Percentiles rank a stretch among this genome's conserved stretches.
These are phyloP conservation scores for Neomonachus schauinslandi DNA, from an alignment of 2,113 vertebrate genomes.

Conservation along the genomic window DNA sequence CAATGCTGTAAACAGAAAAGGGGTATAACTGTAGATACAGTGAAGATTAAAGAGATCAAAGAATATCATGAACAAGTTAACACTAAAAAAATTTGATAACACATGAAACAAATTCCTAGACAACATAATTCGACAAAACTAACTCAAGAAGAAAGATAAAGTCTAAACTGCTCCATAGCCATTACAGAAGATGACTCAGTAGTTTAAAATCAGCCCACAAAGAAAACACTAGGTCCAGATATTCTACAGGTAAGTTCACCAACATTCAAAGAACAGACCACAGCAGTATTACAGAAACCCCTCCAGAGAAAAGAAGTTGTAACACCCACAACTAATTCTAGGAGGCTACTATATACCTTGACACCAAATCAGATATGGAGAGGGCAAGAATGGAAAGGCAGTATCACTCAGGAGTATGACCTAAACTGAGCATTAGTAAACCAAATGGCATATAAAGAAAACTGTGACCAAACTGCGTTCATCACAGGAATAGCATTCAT, in stretches of 20 bases:
- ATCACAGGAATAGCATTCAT: neutral
- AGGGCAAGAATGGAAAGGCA: neutral
- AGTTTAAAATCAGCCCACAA: conserved; percentile 9
- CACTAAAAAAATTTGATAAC: neutral
- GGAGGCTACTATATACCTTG: neutral
- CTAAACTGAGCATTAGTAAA: neutral
- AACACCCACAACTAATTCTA: neutral
- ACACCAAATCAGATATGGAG: neutral
- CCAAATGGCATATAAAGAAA: neutral
- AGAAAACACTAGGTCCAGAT: neutral
- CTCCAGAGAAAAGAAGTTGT: neutral
- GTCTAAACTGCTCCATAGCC: neutral
- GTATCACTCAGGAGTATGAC: neutral
- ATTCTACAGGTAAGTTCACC: neutral
- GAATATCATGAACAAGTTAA: neutral
- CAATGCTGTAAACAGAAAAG: neutral
- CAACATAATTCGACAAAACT: conserved; percentile 14
- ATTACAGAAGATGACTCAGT: neutral
- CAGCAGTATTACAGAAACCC: neutral
- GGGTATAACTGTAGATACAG: neutral
- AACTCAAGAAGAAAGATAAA: neutral
- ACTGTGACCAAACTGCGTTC: neutral
- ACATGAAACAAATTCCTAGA: neutral
- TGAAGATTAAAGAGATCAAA: neutral
- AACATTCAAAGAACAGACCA: neutral